A percentile compares a stretch with the other conserved stretches of the same genome.
These are phyloP conservation scores for Eleutherodactylus coqui DNA, from an alignment of 2,797 vertebrate species.

Conservation along the genomic window DNA sequence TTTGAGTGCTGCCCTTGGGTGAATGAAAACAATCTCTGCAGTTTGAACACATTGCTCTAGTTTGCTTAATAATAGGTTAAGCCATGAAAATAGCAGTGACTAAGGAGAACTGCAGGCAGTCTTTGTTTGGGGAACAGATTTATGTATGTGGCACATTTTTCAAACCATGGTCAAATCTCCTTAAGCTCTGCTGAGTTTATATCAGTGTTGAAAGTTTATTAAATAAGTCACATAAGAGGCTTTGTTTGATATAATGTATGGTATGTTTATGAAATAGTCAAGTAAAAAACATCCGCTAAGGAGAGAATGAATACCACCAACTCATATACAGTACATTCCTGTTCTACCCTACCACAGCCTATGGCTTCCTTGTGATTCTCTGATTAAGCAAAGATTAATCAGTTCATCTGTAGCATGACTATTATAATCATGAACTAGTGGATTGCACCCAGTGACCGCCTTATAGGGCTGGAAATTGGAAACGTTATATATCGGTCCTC, in stretches of 20 bases:
- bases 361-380: neutral
- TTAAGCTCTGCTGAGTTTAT: neutral
- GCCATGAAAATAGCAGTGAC: neutral
- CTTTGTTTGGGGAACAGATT: conserved; percentile 29
- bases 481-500: too few relatives aligned
- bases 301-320: neutral
- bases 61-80: conserved; percentile 26
- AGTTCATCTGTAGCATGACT: neutral
- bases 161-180: neutral
- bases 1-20: neutral
- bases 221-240: conserved; percentile 32
- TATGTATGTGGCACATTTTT: conserved; percentile 8
- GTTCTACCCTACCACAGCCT: neutral
- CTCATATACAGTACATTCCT: neutral
- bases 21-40: neutral
- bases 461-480: too few relatives aligned
- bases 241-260: conserved; percentile 16
- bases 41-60: neutral
- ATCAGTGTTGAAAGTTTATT: conserved; percentile 10
- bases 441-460: neutral
- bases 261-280: conserved; percentile 4
- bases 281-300: neutral
- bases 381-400: neutral
- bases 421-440: neutral
- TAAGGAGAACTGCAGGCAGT: conserved; percentile 1